Evolutionary conservation across 2,888 invertebrate species (phyloP).

Genomic region (Mesoligia furuncula): DNA sequence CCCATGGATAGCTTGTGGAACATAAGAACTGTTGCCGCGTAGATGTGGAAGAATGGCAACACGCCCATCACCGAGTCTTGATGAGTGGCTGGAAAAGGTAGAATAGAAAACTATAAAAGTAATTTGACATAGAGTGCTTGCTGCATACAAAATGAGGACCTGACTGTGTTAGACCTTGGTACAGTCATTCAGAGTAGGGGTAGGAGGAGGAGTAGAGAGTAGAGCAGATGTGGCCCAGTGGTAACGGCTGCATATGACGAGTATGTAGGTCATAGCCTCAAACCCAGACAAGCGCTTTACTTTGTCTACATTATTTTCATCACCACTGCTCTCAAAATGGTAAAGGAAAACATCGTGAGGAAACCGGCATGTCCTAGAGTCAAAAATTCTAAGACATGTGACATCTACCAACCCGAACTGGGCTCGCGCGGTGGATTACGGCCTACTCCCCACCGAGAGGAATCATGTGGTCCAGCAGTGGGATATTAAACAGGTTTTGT

Average conservation of each 20-base stretch:
- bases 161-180: not conserved
- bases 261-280: no score
- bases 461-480: no score
- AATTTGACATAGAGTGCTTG: not conserved
- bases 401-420: not conserved
- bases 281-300: not conserved
- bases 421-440: not conserved
- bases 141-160: not conserved
- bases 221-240: not conserved
- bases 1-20: conserved; percentile 91
- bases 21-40: conserved; percentile 92
- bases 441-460: no score
- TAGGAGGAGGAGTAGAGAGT: no score
- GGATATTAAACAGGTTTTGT: no score
- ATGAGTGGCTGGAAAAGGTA: conserved; percentile 79
- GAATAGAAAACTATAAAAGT: conserved; percentile 7
- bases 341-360: not conserved
- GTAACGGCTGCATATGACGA: not conserved
- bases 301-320: not conserved
- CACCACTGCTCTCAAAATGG: not conserved
- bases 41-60: conserved; percentile 96
- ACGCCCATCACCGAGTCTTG: conserved; percentile 92
- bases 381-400: not conserved
- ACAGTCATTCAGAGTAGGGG: not conserved
- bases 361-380: not conserved